Base-by-base conservation (phyloP, 2,888 invertebrate species). In the Cosmia pyralina region DNA sequence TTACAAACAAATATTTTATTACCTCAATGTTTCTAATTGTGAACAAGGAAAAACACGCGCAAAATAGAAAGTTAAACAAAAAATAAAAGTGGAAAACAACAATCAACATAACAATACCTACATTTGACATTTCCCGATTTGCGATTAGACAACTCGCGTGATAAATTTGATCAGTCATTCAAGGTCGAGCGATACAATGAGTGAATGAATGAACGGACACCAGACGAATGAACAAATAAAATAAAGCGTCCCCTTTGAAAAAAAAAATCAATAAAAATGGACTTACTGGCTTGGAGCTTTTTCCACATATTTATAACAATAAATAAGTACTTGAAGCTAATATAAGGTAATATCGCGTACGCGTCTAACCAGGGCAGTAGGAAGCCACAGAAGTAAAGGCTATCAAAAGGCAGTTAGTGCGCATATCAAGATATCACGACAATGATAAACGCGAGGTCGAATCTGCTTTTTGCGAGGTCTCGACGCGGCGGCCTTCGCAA, bases 381-480 rank as follows among this genome's bases (percentile, higher is more conserved):
- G 89, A 87, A 90, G 87, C 83, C 85, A 77, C 86, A 88, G 88
- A 88, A 91, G 91, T 91, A 92, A 93, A 91, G 90, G 88, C 89
- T 92, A 92, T 92, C 90, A 92, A 87, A 88, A 91, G 86, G 88
- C 88, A 90, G 88, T 90, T 89, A 93, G 90, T 92, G 90, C 93
- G 92, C 91, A 92, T 93, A 94, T 94, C 93, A 92, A 91, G 90
- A 92, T 94, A 95, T 94, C 94, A 92, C 90, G 88, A 87, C 90
- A 89, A 89, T 93, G 95, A 96, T 95, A 96, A 94, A 90, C 88
- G 75, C 94, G 93, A 96, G 95, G 95, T 91, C 94, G 90, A 85
- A 88, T 89, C 90, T 92, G 92, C 91, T 92, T 94, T 94, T 93
- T 90, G 93, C 94, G 94, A 94, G 94, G 94, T 94, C 93, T 92